Base-by-base conservation (phyloP, 2,113 vertebrate species). In the Myodes glareolus region DNA sequence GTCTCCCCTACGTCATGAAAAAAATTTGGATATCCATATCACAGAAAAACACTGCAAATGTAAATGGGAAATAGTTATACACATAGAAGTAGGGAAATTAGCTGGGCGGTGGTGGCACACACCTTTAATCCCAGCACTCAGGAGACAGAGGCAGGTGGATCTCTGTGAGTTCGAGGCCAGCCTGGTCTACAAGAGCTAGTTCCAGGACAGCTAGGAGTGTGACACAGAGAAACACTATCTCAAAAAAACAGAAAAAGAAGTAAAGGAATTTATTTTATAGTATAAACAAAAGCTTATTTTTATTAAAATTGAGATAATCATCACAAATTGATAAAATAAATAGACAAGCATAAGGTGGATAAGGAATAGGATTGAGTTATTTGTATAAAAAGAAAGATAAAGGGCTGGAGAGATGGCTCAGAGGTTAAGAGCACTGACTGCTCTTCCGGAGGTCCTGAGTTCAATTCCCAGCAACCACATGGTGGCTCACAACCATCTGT, bases 271-370 rank as follows among this genome's bases (percentile, higher is more conserved):
- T 80, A 77, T 86, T 73, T 77, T 61, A 52, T 86, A 65, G 72
- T 58, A 52, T 55, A 81, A 75, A 86, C 36, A 76, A 65, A 92
- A 91, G 47, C 73, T 45, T 50, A 58, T 81, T 87, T 95, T 96
- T 45, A 92, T 95, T 78, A 77, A 90, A 90, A 36, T 77, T 92
- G 31, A 96, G 82, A 68, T 65, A 61, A 81, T 45, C 82, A 95
- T 85, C 65, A 77, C 65, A 88, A 94, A 72, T 87, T 95, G 86
- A 73, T 78, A 65, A 85, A 45, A 73, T 47, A 68, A 87, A 80
- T 19, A 75, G 29, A 68, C 25, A 91, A 76, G 58, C 16, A 68
- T 31, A 82, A 96, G 76, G 61, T 92, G 5, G 70, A 77, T 92
- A 52, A 93, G 75, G 42, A 9, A 87, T 70, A 65, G 31, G 9